Percentiles rank a stretch among this genome's conserved stretches.
Evolutionary conservation across 1,140 invertebrate species (phyloP).

Genomic region (Psilanteris sp.): DNA sequence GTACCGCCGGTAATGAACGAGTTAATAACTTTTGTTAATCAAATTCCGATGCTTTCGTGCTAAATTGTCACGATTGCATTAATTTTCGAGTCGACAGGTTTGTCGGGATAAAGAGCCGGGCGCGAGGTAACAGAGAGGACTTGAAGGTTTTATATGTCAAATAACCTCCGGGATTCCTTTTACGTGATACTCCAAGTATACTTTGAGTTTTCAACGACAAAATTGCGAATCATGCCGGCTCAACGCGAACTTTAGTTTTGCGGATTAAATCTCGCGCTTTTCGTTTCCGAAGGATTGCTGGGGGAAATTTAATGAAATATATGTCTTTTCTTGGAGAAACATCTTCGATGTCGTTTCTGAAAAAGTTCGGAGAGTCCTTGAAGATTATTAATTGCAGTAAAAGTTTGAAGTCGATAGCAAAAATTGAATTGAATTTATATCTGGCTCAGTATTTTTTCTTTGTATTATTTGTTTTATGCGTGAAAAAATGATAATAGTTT

Average conservation of each 20-base stretch:
- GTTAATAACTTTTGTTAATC: constrained; percentile 37
- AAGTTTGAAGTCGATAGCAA: too few relatives aligned
- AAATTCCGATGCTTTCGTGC: constrained; percentile 7
- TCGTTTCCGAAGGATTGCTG: too few relatives aligned
- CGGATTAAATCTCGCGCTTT: constrained; percentile 10
- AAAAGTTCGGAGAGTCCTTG: too few relatives aligned
- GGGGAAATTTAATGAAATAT: too few relatives aligned
- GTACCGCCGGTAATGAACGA: constrained; percentile 14
- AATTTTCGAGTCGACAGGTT: constrained; percentile 20
- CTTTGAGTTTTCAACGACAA: constrained; percentile 11
- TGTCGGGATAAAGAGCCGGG: constrained; percentile 4
- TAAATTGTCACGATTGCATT: constrained; percentile 24
- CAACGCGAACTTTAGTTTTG: constrained; percentile 18
- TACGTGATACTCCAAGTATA: constrained; percentile 37
- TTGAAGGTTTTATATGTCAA: constrained; percentile 17
- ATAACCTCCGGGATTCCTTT: constrained; percentile 42
- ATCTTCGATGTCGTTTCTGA: too few relatives aligned
- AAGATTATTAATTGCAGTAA: too few relatives aligned
- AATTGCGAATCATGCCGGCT: constrained; percentile 21
- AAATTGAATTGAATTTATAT: too few relatives aligned
- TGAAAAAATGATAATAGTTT: too few relatives aligned
- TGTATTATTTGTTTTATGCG: too few relatives aligned
- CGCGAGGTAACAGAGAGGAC: constrained; percentile 1
- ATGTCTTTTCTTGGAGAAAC: too few relatives aligned
- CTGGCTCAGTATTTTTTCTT: too few relatives aligned